phyloP scores from a whole-genome alignment of 1,140 invertebrate species.

The Ptiloglossa arizonensis region DNA sequence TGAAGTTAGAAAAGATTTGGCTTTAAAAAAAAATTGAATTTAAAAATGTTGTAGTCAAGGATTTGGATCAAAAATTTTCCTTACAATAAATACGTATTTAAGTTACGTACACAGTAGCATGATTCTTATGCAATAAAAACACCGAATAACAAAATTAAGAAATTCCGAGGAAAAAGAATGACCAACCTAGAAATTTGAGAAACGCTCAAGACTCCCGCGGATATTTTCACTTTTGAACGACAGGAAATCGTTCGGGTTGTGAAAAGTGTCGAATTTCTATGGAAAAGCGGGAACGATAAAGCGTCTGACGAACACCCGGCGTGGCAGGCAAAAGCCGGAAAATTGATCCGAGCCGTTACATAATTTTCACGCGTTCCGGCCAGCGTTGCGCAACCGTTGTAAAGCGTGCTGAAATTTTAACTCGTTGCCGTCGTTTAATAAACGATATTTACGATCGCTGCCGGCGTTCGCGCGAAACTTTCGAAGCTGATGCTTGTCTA shows the following conservation, averaged over 20 bases:
- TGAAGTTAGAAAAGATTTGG: too few relatives aligned
- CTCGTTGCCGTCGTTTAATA: slow-evolving; percentile 36
- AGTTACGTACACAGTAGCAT: too few relatives aligned
- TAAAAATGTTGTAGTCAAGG: too few relatives aligned
- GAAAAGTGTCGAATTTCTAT: not conserved
- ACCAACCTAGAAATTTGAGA: too few relatives aligned
- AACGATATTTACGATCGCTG: slow-evolving; percentile 44
- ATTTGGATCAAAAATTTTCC: too few relatives aligned
- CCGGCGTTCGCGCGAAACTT: not conserved
- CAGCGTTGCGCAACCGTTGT: slow-evolving; percentile 5
- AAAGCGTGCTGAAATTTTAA: slow-evolving; percentile 38
- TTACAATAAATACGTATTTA: too few relatives aligned
- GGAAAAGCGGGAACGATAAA: not conserved
- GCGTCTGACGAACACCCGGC: not conserved
- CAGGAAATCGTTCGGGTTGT: too few relatives aligned
- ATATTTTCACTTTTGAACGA: not conserved
- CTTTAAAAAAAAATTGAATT: too few relatives aligned
- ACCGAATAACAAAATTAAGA: too few relatives aligned
- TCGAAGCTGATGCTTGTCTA: not conserved
- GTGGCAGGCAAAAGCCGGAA: slow-evolving; percentile 10
- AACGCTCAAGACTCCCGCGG: not conserved
- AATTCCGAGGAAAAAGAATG: too few relatives aligned
- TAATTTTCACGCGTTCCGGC: slow-evolving; percentile 26
- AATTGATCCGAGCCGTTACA: slow-evolving; percentile 34
- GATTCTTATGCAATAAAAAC: too few relatives aligned